Evolutionary conservation across 2,113 vertebrate species (phyloP).

Genomic region (Sterna hirundo): DNA sequence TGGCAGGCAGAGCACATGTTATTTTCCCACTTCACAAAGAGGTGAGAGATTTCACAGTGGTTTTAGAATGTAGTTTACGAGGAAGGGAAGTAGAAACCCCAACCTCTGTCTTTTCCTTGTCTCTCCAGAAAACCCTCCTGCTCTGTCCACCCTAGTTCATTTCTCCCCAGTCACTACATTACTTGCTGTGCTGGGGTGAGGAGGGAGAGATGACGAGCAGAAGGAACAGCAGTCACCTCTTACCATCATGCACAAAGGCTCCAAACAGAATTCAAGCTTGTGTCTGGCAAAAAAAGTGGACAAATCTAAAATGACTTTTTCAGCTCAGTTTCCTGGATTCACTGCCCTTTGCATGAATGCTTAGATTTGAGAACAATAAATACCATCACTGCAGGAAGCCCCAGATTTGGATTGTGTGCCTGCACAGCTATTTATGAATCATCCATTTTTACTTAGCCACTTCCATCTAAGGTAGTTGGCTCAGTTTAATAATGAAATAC

Average conservation of each 20-base stretch:
- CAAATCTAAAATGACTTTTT: background rate
- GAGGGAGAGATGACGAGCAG: background rate
- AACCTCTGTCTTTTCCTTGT: background rate
- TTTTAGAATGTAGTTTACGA: background rate
- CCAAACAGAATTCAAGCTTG: background rate
- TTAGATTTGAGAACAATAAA: slow-evolving; percentile 29
- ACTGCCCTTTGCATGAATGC: background rate
- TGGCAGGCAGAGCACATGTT: background rate
- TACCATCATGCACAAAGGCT: background rate
- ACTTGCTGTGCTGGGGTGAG: background rate
- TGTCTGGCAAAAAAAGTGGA: background rate
- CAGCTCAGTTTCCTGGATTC: background rate
- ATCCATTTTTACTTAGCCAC: background rate
- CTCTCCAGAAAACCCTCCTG: background rate
- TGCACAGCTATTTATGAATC: slow-evolving; percentile 23
- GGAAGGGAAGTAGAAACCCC: background rate
- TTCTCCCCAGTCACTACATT: background rate
- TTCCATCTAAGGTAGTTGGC: slow-evolving; percentile 38
- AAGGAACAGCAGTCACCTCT: background rate
- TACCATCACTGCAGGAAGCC: background rate
- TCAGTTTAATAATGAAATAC: background rate
- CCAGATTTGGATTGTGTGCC: background rate
- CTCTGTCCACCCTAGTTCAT: background rate
- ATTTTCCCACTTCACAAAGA: background rate
- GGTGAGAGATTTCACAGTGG: background rate